These are phyloP conservation scores for Leptinotarsa haldemani DNA, from an alignment of 2,888 invertebrate species.

Conservation along the genomic window DNA sequence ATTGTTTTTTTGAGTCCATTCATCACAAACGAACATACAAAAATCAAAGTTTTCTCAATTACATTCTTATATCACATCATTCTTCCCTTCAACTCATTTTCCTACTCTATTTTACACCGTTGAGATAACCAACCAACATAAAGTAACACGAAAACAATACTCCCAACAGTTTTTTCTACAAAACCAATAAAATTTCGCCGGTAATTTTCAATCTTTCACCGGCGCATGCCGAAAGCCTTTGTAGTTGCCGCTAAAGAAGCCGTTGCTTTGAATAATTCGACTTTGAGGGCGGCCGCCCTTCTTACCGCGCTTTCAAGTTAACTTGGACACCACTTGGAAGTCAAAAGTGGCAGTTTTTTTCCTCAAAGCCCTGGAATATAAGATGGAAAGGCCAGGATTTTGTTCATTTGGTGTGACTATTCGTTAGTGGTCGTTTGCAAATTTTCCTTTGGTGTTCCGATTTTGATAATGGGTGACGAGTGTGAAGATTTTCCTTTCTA, in stretches of 20 bases:
- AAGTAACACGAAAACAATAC: too few species aligned
- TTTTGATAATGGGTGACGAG: slow-evolving; percentile 16
- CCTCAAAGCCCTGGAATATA: not conserved
- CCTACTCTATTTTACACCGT: too few species aligned
- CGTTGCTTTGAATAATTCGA: not conserved
- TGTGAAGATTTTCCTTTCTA: not conserved
- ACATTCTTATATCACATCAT: too few species aligned
- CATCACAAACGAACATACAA: too few species aligned
- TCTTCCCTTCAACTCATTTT: too few species aligned
- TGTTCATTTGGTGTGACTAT: not conserved
- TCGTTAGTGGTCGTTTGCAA: not conserved
- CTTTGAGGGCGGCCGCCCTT: not conserved
- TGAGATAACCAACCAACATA: too few species aligned
- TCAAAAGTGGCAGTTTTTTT: not conserved
- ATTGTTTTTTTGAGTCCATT: too few species aligned
- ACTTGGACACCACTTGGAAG: not conserved
- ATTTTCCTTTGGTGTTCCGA: not conserved
- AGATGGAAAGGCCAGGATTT: not conserved
- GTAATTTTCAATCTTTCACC: too few species aligned
- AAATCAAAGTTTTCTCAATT: too few species aligned
- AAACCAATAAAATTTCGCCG: too few species aligned
- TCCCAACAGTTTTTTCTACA: too few species aligned
- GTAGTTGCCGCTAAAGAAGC: not conserved
- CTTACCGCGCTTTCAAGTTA: not conserved
- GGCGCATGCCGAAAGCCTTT: not conserved